These are phyloP conservation scores for Cherax destructor DNA, from an alignment of 1,140 invertebrate species.

Conservation along the genomic window DNA sequence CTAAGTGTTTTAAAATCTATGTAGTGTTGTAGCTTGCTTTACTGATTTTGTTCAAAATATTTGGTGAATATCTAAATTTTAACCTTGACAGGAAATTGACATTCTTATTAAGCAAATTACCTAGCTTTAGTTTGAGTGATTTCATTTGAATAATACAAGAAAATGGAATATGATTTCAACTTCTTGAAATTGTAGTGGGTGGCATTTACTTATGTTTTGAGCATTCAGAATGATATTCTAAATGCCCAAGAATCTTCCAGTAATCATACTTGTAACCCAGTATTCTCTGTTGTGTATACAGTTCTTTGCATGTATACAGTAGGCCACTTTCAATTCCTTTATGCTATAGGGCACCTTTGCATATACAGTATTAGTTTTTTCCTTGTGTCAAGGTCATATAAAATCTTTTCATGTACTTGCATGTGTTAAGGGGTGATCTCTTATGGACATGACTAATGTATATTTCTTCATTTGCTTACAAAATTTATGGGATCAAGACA, in stretches of 20 bases:
- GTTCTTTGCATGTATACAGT: background rate
- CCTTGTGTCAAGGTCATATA: background rate
- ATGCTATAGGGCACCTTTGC: background rate
- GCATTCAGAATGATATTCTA: background rate
- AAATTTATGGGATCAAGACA: background rate
- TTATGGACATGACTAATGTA: background rate
- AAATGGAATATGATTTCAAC: too few relatives aligned
- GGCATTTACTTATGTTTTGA: background rate
- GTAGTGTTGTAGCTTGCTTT: too few relatives aligned
- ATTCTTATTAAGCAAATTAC: too few relatives aligned
- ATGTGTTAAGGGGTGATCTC: background rate
- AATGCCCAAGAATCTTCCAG: constrained; percentile 7
- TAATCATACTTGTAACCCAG: background rate
- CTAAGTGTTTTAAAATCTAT: too few relatives aligned
- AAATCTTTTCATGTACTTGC: background rate
- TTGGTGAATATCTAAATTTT: background rate
- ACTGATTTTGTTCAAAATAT: too few relatives aligned
- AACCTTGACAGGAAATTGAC: too few relatives aligned
- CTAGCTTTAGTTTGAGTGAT: too few relatives aligned
- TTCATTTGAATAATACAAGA: too few relatives aligned
- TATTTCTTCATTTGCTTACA: background rate
- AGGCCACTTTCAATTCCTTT: background rate
- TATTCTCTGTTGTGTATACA: background rate
- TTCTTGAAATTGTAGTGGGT: too few relatives aligned
- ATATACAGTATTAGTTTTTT: background rate